phyloP scores from a whole-genome alignment of 2,888 invertebrate species.

The Dusona sp. region DNA sequence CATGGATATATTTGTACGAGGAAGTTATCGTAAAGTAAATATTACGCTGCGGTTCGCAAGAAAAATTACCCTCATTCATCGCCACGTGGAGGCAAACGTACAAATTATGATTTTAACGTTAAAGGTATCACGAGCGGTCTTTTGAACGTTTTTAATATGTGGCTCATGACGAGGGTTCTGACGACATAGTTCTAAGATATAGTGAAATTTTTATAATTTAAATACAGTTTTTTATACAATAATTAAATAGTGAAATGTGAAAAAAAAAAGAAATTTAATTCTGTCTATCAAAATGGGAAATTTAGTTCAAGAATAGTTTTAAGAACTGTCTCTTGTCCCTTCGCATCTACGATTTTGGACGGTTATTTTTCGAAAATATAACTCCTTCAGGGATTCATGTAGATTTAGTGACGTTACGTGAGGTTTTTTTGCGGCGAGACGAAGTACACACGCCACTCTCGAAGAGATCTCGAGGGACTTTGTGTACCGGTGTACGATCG shows the following conservation, averaged over 20 bases:
- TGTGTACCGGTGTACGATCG: constrained; percentile 70
- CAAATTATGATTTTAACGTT: no score
- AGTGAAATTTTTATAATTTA: no score
- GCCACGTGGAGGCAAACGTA: neutral
- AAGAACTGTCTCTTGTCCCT: neutral
- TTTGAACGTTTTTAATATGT: no score
- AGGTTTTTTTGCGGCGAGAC: constrained; percentile 57
- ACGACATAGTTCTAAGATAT: no score
- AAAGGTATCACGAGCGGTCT: no score
- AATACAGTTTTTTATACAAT: no score
- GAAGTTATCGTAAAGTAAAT: neutral
- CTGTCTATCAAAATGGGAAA: neutral
- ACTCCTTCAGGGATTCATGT: neutral
- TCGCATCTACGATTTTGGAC: neutral
- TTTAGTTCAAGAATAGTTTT: neutral
- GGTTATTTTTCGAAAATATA: neutral
- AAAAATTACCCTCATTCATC: neutral
- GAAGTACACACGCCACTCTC: constrained; percentile 53
- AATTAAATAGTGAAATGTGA: no score
- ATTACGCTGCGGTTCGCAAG: neutral
- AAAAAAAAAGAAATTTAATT: neutral
- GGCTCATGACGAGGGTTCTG: no score
- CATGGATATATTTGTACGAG: neutral
- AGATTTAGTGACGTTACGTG: constrained; percentile 10
- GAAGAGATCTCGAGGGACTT: constrained; percentile 72